These are phyloP conservation scores for Labeo catla DNA, from an alignment of 2,113 vertebrate species.

Conservation along the genomic window DNA sequence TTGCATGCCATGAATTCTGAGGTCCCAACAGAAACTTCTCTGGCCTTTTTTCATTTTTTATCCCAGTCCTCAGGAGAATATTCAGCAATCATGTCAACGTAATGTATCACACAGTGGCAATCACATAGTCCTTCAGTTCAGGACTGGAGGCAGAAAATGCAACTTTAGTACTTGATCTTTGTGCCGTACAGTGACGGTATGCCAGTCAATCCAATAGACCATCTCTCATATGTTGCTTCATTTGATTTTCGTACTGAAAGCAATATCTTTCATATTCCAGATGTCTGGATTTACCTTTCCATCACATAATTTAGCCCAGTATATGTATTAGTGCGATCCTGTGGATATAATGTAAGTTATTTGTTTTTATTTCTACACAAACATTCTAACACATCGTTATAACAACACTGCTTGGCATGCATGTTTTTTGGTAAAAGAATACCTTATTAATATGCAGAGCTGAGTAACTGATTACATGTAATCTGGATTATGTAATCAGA, in stretches of 20 bases:
- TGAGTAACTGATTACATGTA: no score
- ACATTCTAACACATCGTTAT: neutral
- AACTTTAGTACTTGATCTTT: slow-evolving; percentile 77
- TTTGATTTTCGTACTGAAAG: slow-evolving; percentile 58
- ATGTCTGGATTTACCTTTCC: slow-evolving; percentile 14
- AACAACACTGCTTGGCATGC: neutral
- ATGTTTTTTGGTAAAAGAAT: no score
- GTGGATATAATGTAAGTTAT: neutral
- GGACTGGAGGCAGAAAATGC: slow-evolving; percentile 71
- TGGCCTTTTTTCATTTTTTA: slow-evolving; percentile 71
- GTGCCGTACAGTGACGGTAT: slow-evolving; percentile 57
- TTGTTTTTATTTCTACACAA: neutral
- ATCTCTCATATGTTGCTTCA: slow-evolving; percentile 64
- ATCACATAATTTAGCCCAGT: neutral
- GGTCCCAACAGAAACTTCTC: slow-evolving; percentile 67
- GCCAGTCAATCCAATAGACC: slow-evolving; percentile 59
- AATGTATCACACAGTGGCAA: slow-evolving; percentile 78
- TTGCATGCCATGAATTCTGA: slow-evolving; percentile 72
- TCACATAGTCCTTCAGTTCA: slow-evolving; percentile 71
- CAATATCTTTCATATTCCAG: slow-evolving; percentile 29
- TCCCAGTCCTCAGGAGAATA: slow-evolving; percentile 74
- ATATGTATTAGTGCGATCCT: neutral
- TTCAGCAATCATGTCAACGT: slow-evolving; percentile 73
- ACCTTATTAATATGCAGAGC: no score
- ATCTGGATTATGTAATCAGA: no score